Evolutionary conservation across 1,140 invertebrate species (phyloP).

Genomic region (Cydia fagiglandana): DNA sequence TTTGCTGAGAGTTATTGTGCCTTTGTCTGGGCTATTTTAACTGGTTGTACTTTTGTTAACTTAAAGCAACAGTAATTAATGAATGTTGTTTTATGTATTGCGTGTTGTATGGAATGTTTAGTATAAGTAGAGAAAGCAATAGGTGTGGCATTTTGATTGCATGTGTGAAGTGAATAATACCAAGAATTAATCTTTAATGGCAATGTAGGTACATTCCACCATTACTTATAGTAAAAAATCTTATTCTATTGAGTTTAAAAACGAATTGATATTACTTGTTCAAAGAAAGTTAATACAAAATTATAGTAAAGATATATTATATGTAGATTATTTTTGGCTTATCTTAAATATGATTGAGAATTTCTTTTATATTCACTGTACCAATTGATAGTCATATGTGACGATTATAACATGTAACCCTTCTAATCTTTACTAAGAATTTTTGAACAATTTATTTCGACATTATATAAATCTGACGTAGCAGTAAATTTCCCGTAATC

Average conservation of each 20-base stretch:
- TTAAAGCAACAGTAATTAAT: conserved; percentile 11
- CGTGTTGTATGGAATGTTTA: conserved; percentile 15
- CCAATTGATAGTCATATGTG: no score
- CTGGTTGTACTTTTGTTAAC: conserved; percentile 18
- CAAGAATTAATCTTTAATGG: no score
- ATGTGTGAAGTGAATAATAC: conserved; percentile 1
- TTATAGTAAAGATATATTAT: no score
- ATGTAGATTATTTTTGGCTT: no score
- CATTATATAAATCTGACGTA: conserved; percentile 3
- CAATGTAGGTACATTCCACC: no score
- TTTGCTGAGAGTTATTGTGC: conserved; percentile 45
- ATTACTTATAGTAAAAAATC: no score
- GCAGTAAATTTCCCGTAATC: conserved; percentile 23
- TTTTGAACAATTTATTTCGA: background rate
- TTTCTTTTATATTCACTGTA: no score
- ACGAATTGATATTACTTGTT: no score
- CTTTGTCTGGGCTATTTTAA: conserved; percentile 28
- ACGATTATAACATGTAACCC: background rate
- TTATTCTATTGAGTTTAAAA: no score
- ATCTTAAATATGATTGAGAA: no score
- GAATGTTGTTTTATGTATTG: conserved; percentile 16
- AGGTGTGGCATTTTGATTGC: background rate
- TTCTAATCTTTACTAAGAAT: background rate
- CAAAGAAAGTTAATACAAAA: no score
- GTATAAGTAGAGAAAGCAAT: background rate